Percentiles rank a stretch among this genome's conserved stretches.
These are phyloP conservation scores for Ips nitidus DNA, from an alignment of 1,140 invertebrate genomes.

Conservation along the genomic window DNA sequence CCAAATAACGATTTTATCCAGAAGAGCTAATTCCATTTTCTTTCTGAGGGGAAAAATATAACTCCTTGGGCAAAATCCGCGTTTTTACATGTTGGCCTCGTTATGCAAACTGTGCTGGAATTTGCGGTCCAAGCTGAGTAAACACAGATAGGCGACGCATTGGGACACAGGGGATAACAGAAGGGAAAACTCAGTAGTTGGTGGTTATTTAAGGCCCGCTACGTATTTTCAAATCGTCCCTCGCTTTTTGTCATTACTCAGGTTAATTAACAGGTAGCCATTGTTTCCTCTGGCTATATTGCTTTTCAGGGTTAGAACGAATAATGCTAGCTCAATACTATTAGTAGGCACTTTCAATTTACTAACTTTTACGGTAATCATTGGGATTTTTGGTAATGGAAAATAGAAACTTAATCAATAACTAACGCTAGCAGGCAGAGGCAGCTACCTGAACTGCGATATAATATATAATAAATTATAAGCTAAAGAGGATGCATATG, in stretches of 20 bases:
- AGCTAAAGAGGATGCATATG: too few relatives aligned
- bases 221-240: constrained; percentile 18
- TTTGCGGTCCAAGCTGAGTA: constrained; percentile 36
- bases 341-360: too few relatives aligned
- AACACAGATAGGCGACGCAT: constrained; percentile 45
- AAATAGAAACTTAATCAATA: too few relatives aligned
- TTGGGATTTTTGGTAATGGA: too few relatives aligned
- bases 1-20: too few relatives aligned
- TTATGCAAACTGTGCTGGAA: constrained; percentile 32
- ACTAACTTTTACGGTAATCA: too few relatives aligned
- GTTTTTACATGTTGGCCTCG: constrained; percentile 37
- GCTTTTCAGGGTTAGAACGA: too few relatives aligned
- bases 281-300: neutral
- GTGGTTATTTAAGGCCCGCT: constrained; percentile 20
- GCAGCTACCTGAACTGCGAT: too few relatives aligned
- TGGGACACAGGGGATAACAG: constrained; percentile 22
- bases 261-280: constrained; percentile 27
- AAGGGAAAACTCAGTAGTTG: constrained; percentile 19
- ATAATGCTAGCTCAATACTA: too few relatives aligned
- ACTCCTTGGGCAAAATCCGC: constrained; percentile 13
- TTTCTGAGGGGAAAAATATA: neutral
- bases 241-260: constrained; percentile 22
- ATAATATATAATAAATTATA: too few relatives aligned
- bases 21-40: neutral
- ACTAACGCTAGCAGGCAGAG: too few relatives aligned